A percentile compares a stretch with the other conserved stretches of the same genome.
Conservation (phyloP, 2,113 vertebrate genomes). For the Girardinichthys multiradiatus region DNA sequence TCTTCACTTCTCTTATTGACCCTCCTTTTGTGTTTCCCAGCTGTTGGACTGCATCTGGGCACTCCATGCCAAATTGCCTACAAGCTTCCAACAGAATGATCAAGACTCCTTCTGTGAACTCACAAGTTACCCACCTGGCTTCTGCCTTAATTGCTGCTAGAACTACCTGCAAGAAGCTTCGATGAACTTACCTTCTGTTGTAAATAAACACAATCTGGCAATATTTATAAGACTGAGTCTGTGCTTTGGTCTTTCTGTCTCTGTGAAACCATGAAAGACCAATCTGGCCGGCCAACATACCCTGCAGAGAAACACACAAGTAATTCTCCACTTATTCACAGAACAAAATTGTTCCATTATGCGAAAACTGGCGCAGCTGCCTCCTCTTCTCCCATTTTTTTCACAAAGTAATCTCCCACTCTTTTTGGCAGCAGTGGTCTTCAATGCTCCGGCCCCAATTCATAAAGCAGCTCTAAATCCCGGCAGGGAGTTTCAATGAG, state of each 20-base stretch:
- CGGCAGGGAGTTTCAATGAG: not conserved
- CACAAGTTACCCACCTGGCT: not conserved
- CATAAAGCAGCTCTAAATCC: not conserved
- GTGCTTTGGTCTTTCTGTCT: not conserved
- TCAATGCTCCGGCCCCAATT: not conserved
- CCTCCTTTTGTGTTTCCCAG: not conserved
- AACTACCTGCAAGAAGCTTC: not conserved
- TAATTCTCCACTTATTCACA: not conserved
- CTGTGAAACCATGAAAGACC: not conserved
- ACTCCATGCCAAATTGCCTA: not conserved
- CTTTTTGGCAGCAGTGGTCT: not conserved
- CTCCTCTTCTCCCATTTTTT: not conserved
- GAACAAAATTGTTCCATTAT: not conserved
- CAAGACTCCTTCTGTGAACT: not conserved
- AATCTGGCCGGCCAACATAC: not conserved
- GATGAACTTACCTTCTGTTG: slow-evolving; percentile 1
- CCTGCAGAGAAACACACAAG: not conserved
- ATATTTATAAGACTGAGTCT: not conserved
- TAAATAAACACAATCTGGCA: not conserved
- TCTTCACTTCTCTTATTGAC: not conserved
- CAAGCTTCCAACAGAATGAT: not conserved
- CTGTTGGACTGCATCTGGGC: not conserved
- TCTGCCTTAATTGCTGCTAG: not conserved
- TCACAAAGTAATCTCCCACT: not conserved
- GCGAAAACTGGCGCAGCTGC: not conserved